Evolutionary conservation across 2,797 vertebrate genomes (phyloP), one percentile per base, ranked within the genome.

Genomic region (Coreius guichenoti): DNA sequence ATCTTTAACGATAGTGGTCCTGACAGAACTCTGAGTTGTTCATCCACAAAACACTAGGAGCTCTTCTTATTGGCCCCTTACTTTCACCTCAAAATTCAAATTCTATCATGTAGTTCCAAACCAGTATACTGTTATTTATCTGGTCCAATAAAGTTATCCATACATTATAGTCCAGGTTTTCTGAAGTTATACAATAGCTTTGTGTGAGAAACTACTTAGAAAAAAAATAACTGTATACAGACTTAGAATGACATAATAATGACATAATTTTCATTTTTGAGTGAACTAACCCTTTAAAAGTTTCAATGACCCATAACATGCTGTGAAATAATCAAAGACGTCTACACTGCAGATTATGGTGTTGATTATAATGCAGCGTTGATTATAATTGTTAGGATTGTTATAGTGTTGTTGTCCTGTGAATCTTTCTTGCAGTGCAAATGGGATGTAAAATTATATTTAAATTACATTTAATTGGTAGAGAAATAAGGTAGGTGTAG

Each of bases 301-400:
- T 23, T 23, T 21, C 9, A 23, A 5, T 75, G 73, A 58, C 74
- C 21, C 7, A 39, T 14, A n/a, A 16, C 21, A n/a, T 36, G 5
- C 3, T 13, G 29, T 33, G 13, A 54, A 56, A 56, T 56, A 36
- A 76, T 51, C 72, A 74, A 26, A 19, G 26, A 45, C 6, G 4
- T 47, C 23, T 73, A 7, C 47, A 33, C 29, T 33, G 17, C 29
- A 75, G 29, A 11, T 33, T 29, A 54, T 13, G 0, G 13, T 14
- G 12, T 7, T 76, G 51, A 76, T 58, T 58, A 36, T 23, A 74
- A 31, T 33, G 47, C 8, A 51, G 16, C 11, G 5, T 76, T 77
- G 51, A 77, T 77, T 58, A 77, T 77, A 77, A 77, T 77, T 58
- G 51, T 77, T 76, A 5, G 3, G 49, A 33, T 14, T 16, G 21